A percentile compares a stretch with the other conserved stretches of the same genome.
phyloP scores from a whole-genome alignment of 2,113 vertebrate genomes.

The Callopanchax toddi region DNA sequence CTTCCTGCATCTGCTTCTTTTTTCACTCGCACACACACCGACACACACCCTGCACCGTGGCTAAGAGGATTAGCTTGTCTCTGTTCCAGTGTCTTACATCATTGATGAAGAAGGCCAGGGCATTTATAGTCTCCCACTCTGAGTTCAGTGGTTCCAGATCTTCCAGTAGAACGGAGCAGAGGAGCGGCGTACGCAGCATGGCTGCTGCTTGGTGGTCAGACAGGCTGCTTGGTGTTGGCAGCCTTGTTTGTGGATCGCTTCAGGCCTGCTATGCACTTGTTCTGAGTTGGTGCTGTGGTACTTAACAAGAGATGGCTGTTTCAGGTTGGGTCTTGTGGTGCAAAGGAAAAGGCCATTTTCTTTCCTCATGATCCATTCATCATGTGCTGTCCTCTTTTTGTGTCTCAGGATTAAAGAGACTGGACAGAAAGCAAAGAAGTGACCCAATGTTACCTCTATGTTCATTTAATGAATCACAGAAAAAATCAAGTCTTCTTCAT shows the following conservation, averaged over 20 bases:
- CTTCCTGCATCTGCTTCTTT: constrained; percentile 37
- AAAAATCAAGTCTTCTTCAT: no score
- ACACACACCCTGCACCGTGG: constrained; percentile 33
- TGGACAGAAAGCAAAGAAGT: constrained; percentile 13
- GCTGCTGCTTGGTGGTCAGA: constrained; percentile 46
- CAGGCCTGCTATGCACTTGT: constrained; percentile 38
- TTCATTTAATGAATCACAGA: constrained; percentile 12
- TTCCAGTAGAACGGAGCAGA: constrained; percentile 44
- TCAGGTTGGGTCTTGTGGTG: constrained; percentile 25
- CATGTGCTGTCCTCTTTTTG: constrained; percentile 10
- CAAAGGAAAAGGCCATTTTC: constrained; percentile 33
- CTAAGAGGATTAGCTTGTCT: constrained; percentile 81
- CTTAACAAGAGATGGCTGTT: constrained; percentile 41
- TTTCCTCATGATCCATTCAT: constrained; percentile 54
- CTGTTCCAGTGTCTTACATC: constrained; percentile 78
- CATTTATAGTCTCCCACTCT: constrained; percentile 74
- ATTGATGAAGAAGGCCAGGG: constrained; percentile 76
- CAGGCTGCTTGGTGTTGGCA: constrained; percentile 49
- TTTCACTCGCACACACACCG: not conserved
- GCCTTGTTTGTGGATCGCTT: constrained; percentile 57
- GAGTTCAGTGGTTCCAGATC: constrained; percentile 52
- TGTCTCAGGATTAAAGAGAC: not conserved
- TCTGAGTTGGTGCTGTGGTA: constrained; percentile 32
- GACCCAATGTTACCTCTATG: constrained; percentile 2
- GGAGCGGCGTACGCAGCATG: constrained; percentile 22